Percentiles rank a stretch among this genome's conserved stretches.
Conservation (phyloP, 2,113 vertebrate genomes). For the Pterocles orientalis region DNA sequence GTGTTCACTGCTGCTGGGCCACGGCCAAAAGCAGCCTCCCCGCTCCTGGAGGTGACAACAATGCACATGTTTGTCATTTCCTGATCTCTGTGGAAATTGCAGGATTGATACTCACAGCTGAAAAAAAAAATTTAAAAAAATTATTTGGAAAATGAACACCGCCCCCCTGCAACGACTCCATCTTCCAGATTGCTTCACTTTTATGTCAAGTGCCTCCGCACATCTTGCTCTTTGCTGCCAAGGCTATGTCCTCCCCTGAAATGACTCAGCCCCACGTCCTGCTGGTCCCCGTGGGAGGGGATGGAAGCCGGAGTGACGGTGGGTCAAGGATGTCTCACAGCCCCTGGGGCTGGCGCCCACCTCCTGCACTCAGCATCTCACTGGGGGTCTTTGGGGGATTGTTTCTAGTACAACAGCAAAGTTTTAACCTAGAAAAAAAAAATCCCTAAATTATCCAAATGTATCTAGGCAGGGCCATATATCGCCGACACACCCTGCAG, state of each 20-base stretch:
- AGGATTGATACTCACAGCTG: neutral
- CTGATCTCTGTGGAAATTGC: slow-evolving; percentile 5
- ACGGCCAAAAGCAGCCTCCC: slow-evolving; percentile 14
- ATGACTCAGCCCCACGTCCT: neutral
- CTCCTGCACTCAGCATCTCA: rapidly evolving
- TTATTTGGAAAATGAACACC: neutral
- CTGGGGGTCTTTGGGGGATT: neutral
- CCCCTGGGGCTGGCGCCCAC: neutral
- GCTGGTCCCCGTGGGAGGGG: neutral
- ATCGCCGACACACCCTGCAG: neutral
- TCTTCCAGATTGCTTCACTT: slow-evolving; percentile 30
- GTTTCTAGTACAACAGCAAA: rapidly evolving
- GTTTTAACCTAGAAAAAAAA: neutral
- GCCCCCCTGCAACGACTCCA: neutral
- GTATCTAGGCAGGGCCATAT: rapidly evolving
- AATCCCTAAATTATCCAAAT: neutral
- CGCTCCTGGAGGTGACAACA: slow-evolving; percentile 54
- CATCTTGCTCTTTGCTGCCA: neutral
- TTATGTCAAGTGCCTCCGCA: neutral
- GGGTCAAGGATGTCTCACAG: neutral
- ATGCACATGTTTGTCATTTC: slow-evolving; percentile 64
- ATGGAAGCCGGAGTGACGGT: rapidly evolving
- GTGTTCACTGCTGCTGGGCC: slow-evolving; percentile 22
- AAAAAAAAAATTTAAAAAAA: neutral
- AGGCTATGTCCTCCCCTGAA: neutral